phyloP scores from a whole-genome alignment of 2,888 invertebrate genomes.

The Chymomyza procnemis region DNA sequence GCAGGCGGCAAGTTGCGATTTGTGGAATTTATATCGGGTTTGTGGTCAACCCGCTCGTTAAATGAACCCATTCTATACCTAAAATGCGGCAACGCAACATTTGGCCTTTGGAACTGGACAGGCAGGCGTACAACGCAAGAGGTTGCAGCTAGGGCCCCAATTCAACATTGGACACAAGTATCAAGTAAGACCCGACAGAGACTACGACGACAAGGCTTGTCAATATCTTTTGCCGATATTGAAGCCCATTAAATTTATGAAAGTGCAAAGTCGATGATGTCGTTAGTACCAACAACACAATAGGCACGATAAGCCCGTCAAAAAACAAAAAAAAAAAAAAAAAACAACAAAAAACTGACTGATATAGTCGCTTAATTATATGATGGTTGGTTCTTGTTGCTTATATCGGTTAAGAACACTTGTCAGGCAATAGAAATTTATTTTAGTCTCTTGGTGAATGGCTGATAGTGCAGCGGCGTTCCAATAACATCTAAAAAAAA shows the following conservation, averaged over 20 bases:
- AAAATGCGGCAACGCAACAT: not conserved
- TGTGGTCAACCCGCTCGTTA: constrained; percentile 2
- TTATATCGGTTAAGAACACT: not conserved
- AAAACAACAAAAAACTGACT: too few relatives aligned
- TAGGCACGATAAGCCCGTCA: not conserved
- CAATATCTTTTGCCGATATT: not conserved
- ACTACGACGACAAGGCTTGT: not conserved
- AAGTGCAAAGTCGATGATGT: not conserved
- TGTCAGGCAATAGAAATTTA: not conserved
- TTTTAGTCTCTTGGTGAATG: not conserved
- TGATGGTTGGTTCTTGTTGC: not conserved
- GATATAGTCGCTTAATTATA: not conserved
- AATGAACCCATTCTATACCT: constrained; percentile 4
- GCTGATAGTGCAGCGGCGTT: not conserved
- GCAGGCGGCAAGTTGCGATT: constrained; percentile 20
- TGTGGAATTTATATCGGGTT: constrained; percentile 24
- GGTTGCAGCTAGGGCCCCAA: too few relatives aligned
- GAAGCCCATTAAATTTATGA: not conserved
- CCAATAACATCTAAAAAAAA: too few relatives aligned
- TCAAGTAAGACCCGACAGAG: not conserved
- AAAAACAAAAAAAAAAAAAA: too few relatives aligned
- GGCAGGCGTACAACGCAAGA: not conserved
- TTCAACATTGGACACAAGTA: not conserved
- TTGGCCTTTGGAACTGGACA: not conserved
- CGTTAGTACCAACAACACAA: not conserved